Percentiles rank a stretch among this genome's conserved stretches.
Conservation (phyloP, 1,140 invertebrate genomes). For the Trachymyrmex septentrionalis region DNA sequence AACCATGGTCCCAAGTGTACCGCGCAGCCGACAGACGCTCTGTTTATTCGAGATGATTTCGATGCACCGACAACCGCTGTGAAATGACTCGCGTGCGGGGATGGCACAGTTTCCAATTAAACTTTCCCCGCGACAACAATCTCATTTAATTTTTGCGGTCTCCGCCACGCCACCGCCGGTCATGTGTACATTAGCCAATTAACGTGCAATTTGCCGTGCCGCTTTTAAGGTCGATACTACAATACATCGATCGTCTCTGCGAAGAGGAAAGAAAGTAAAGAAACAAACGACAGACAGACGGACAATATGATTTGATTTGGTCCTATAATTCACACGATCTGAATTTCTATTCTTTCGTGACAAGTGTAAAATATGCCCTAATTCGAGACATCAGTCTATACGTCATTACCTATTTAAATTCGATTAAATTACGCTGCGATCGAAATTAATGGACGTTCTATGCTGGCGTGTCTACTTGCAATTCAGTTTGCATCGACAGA, state of each 20-base stretch:
- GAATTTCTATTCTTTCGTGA: background rate
- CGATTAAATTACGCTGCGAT: slow-evolving; percentile 45
- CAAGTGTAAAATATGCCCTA: background rate
- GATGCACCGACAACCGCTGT: slow-evolving; percentile 26
- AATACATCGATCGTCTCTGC: slow-evolving; percentile 1
- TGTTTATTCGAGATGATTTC: slow-evolving; percentile 53
- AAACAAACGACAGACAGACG: background rate
- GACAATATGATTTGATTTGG: background rate
- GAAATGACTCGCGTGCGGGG: slow-evolving; percentile 40
- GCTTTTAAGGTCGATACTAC: slow-evolving; percentile 2
- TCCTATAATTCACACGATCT: slow-evolving; percentile 24
- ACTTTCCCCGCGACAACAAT: slow-evolving; percentile 59
- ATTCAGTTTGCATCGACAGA: slow-evolving; percentile 59
- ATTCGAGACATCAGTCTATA: slow-evolving; percentile 37
- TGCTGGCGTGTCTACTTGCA: slow-evolving; percentile 65
- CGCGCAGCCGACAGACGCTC: slow-evolving; percentile 26
- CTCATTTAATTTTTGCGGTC: slow-evolving; percentile 57
- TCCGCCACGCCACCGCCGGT: background rate
- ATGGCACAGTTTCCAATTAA: slow-evolving; percentile 54
- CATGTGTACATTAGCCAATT: slow-evolving; percentile 44
- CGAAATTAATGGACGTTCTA: slow-evolving; percentile 58
- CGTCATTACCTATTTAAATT: slow-evolving; percentile 72
- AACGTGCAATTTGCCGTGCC: slow-evolving; percentile 24
- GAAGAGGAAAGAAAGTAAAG: background rate
- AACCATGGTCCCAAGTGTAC: slow-evolving; percentile 49